Evolutionary conservation across 2,113 vertebrate species (phyloP), one percentile per base, ranked within the genome.

Genomic region (Panthera leo): DNA sequence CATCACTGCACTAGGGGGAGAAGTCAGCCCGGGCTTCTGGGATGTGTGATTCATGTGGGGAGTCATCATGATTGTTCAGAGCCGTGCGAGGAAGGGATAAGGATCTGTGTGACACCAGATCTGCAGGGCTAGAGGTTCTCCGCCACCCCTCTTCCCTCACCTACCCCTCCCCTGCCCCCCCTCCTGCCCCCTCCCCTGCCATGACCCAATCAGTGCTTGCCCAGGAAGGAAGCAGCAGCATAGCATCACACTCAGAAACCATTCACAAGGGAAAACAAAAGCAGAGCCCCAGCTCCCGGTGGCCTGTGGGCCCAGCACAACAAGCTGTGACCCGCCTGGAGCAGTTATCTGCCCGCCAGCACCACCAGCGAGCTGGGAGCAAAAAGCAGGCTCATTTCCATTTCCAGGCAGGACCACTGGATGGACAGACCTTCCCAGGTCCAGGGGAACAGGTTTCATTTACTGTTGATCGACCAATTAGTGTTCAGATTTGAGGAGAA

Each of bases 31-130:
- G 85, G 0, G 0, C 58, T 89, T 73, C 29, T 36, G 51, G 12
- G 45, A 42, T 85, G 34, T 23, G 2, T 85, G 73, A 34, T 79
- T 94, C 65, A 18, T 15, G 15, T 89, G 76, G 84, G 71, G 67
- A 93, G 80, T 70, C 79, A 63, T 58, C 68, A 39, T 1, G 55
- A 23, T 6, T 95, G 82, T 85, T 87, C 78, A 87, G 61, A 89
- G 96, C 18, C 80, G 1, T 34, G 88, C 42, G 23, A 53, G 23
- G 76, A 93, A 73, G 48, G 73, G 29, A 19, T 80, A 79, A 95
- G 51, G 86, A 84, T 93, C 79, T 89, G n/a, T 91, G 97, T 55
- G 93, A 97, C 55, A 68, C 3, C 94, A 92, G 78, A 67, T 34
- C 89, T 42, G 1, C 36, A 29, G 45, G 76, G 34, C 34, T 42